phyloP scores from a whole-genome alignment of 35 echinoderm and acorn worm species.

The Holothuria glaberrima region DNA sequence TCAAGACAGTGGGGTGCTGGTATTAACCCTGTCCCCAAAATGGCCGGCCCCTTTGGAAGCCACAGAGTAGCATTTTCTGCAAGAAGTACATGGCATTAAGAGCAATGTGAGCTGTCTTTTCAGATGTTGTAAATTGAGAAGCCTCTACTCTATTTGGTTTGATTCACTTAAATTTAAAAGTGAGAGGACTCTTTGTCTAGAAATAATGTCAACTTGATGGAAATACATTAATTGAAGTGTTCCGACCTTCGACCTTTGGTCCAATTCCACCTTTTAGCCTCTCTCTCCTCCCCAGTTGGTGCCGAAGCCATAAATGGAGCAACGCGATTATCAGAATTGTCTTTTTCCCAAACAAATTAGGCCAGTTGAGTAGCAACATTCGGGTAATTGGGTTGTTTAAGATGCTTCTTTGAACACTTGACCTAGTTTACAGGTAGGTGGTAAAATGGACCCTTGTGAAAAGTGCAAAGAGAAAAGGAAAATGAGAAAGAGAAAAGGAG shows the following conservation, averaged over 20 bases:
- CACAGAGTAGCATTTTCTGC: too few relatives aligned
- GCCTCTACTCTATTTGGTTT: too few relatives aligned
- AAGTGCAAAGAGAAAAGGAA: conserved; percentile 24
- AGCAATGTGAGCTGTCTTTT: too few relatives aligned
- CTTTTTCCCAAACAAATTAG: conserved; percentile 55
- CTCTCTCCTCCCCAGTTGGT: conserved; percentile 29
- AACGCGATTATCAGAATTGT: conserved; percentile 45
- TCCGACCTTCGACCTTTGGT: conserved; percentile 42
- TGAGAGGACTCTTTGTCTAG: conserved; percentile 45
- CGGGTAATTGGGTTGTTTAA: conserved; percentile 51
- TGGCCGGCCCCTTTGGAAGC: too few relatives aligned
- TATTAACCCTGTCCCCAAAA: not conserved
- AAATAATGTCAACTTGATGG: conserved; percentile 40
- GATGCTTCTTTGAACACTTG: conserved; percentile 40
- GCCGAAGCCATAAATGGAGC: conserved; percentile 45
- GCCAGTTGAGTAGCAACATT: conserved; percentile 54
- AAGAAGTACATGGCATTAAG: too few relatives aligned
- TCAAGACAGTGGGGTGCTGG: conserved; percentile 40
- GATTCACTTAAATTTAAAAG: too few relatives aligned
- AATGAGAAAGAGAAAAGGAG: not conserved
- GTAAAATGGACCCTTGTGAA: conserved; percentile 45
- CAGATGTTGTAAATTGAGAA: too few relatives aligned
- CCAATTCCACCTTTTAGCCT: conserved; percentile 47
- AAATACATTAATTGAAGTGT: conserved; percentile 57
- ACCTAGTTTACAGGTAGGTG: conserved; percentile 54